phyloP scores from a whole-genome alignment of 2,113 vertebrate species.

The Gnathonemus longibarbis region DNA sequence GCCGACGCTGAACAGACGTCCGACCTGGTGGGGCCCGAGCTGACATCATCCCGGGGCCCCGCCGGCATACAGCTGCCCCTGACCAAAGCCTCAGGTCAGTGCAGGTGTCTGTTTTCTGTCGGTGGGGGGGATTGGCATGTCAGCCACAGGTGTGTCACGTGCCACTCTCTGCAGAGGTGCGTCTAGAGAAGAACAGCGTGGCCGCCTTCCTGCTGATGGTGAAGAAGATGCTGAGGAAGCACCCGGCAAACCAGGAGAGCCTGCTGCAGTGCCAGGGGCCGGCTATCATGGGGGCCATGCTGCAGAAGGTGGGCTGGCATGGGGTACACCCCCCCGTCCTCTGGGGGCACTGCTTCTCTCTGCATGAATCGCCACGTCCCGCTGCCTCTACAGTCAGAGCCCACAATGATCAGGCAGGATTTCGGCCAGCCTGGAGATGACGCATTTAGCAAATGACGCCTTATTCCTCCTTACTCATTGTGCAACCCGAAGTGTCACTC shows the following conservation, averaged over 20 bases:
- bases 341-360: neutral
- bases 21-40: conserved; percentile 79
- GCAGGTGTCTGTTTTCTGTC: neutral
- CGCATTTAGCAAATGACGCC: no score
- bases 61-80: conserved; percentile 78
- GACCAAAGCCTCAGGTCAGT: conserved; percentile 76
- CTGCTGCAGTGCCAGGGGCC: conserved; percentile 85
- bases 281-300: conserved; percentile 76
- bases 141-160: neutral
- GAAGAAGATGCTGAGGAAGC: conserved; percentile 80
- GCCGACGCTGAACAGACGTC: conserved; percentile 66
- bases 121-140: neutral
- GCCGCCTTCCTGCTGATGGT: conserved; percentile 90
- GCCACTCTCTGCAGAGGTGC: conserved; percentile 59
- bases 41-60: conserved; percentile 69
- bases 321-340: neutral
- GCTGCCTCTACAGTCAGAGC: no score
- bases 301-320: conserved; percentile 73
- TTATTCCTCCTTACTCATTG: neutral
- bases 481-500: neutral
- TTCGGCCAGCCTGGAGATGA: neutral
- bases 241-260: conserved; percentile 86
- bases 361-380: neutral
- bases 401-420: neutral
- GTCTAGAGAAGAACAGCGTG: conserved; percentile 81